Conservation (phyloP, 2,113 vertebrate genomes). For the Vidua macroura region DNA sequence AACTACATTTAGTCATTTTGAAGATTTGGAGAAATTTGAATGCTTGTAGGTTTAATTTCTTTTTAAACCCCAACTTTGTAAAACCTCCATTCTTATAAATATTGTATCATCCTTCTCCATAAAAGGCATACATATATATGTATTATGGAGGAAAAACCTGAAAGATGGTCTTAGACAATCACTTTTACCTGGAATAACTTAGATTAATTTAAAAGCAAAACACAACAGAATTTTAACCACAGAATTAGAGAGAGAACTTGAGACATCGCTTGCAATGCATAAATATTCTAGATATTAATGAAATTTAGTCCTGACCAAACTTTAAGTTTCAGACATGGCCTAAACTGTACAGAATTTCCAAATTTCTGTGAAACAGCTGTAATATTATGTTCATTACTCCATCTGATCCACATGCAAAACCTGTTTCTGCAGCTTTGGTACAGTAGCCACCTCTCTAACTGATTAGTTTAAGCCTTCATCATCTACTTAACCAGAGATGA, state of each 20-base stretch:
- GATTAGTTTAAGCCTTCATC: neutral
- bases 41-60: neutral
- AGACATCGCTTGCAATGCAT: neutral
- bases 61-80: neutral
- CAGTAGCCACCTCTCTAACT: neutral
- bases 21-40: neutral
- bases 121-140: neutral
- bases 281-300: neutral
- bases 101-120: neutral
- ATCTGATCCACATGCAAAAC: neutral
- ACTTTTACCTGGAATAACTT: neutral
- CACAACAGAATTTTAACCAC: neutral
- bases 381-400: neutral
- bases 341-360: neutral
- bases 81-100: neutral
- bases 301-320: neutral
- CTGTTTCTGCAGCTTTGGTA: neutral
- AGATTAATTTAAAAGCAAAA: neutral
- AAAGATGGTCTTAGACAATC: neutral
- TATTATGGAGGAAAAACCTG: neutral
- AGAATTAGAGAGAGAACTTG: neutral
- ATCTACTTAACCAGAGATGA: neutral
- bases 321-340: neutral
- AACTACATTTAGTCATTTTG: neutral
- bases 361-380: neutral